phyloP scores from a whole-genome alignment of 2,888 invertebrate genomes.

The Alitta virens region DNA sequence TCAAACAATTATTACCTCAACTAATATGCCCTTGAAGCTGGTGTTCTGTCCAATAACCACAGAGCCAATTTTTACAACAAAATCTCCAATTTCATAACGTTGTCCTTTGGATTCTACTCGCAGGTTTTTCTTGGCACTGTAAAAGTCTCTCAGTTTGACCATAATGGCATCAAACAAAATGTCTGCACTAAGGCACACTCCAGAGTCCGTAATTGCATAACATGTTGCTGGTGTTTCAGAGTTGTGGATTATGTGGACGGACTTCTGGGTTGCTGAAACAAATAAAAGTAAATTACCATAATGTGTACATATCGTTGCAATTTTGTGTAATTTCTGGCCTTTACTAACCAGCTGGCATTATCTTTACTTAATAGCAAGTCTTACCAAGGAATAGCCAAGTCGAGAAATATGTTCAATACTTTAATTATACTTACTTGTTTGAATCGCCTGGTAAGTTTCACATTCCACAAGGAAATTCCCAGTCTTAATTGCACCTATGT shows the following conservation, averaged over 20 bases:
- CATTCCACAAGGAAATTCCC: slow-evolving; percentile 93
- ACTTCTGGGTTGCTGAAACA: slow-evolving; percentile 68
- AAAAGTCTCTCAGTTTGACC: slow-evolving; percentile 83
- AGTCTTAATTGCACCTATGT: slow-evolving; percentile 81
- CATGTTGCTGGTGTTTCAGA: slow-evolving; percentile 93
- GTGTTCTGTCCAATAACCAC: slow-evolving; percentile 79
- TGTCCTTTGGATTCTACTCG: slow-evolving; percentile 77
- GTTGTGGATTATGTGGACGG: slow-evolving; percentile 90
- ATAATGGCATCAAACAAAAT: slow-evolving; percentile 86
- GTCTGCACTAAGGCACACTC: slow-evolving; percentile 85
- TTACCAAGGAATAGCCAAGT: too few relatives aligned
- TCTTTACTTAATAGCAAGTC: too few relatives aligned
- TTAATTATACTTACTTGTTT: not conserved
- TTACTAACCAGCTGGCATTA: too few relatives aligned
- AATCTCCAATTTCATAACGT: slow-evolving; percentile 71
- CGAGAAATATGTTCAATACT: too few relatives aligned
- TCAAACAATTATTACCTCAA: slow-evolving; percentile 72
- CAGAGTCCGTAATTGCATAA: slow-evolving; percentile 82
- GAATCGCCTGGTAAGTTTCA: slow-evolving; percentile 74
- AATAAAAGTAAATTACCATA: too few relatives aligned
- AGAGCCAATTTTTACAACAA: slow-evolving; percentile 87
- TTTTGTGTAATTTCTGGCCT: too few relatives aligned
- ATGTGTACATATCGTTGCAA: too few relatives aligned
- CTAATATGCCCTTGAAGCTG: slow-evolving; percentile 86
- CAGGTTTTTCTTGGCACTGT: slow-evolving; percentile 72